Evolutionary conservation across 2,797 vertebrate genomes (phyloP).

Genomic region (Sibirionetta formosa): DNA sequence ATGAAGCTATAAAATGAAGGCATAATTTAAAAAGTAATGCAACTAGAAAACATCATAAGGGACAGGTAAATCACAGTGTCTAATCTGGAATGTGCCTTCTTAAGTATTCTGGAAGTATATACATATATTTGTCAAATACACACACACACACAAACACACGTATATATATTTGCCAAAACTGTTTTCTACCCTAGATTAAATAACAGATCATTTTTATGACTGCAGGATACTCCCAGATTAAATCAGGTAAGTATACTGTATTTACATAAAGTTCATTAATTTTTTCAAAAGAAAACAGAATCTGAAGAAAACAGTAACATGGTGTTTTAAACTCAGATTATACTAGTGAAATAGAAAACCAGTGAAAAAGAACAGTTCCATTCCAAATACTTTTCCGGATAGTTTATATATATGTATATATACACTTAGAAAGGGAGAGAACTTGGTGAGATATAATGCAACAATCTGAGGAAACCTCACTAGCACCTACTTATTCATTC

Average conservation of each 20-base stretch:
- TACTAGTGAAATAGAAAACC: neutral
- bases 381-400: neutral
- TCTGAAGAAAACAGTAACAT: neutral
- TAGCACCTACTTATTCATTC: neutral
- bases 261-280: neutral
- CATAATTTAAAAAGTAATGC: neutral
- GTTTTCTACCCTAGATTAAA: neutral
- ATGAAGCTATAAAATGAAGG: neutral
- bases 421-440: neutral
- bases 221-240: neutral
- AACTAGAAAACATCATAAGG: neutral
- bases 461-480: slow-evolving; percentile 18
- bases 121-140: neutral
- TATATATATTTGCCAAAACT: neutral
- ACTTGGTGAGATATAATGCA: slow-evolving; percentile 12
- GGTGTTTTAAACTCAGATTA: neutral
- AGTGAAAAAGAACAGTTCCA: neutral
- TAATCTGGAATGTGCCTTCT: neutral
- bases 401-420: neutral
- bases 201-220: neutral
- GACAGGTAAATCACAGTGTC: neutral
- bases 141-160: no score
- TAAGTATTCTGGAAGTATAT: neutral
- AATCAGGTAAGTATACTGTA: neutral
- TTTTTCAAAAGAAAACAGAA: neutral